phyloP scores from a whole-genome alignment of 2,888 invertebrate genomes.

The Dinocampus coccinellae region DNA sequence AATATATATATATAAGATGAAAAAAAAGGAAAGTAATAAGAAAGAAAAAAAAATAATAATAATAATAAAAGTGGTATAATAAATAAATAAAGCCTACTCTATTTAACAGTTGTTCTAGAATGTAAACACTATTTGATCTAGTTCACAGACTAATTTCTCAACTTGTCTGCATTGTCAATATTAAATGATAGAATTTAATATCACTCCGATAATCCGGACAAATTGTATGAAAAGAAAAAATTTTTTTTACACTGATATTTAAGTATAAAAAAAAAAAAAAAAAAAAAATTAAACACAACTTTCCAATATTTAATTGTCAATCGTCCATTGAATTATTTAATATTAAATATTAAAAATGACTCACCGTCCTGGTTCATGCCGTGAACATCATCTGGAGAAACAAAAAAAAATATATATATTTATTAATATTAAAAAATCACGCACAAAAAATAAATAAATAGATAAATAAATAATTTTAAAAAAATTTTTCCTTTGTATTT shows the following conservation, averaged over 20 bases:
- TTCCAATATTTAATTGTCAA: no score
- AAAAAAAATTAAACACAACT: no score
- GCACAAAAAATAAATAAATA: no score
- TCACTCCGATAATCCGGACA: background rate
- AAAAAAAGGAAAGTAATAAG: no score
- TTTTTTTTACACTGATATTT: no score
- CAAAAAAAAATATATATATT: slow-evolving; percentile 35
- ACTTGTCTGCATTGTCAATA: background rate
- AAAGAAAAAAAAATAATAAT: background rate
- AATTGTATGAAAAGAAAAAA: no score
- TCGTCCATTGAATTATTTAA: no score
- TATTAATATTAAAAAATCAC: slow-evolving; percentile 32
- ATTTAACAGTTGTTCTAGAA: background rate
- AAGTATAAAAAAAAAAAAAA: background rate
- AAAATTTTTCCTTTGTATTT: slow-evolving; percentile 1
- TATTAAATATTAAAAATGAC: slow-evolving; percentile 35
- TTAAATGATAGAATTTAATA: background rate
- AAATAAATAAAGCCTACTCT: background rate
- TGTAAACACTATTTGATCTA: slow-evolving; percentile 18
- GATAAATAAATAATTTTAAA: slow-evolving; percentile 6
- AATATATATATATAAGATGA: no score
- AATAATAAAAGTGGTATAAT: slow-evolving; percentile 5
- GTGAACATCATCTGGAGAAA: slow-evolving; percentile 62
- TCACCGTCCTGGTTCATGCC: slow-evolving; percentile 68
- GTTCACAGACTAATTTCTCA: slow-evolving; percentile 19